phyloP scores from a whole-genome alignment of 2,113 vertebrate species.

The Tichodroma muraria region DNA sequence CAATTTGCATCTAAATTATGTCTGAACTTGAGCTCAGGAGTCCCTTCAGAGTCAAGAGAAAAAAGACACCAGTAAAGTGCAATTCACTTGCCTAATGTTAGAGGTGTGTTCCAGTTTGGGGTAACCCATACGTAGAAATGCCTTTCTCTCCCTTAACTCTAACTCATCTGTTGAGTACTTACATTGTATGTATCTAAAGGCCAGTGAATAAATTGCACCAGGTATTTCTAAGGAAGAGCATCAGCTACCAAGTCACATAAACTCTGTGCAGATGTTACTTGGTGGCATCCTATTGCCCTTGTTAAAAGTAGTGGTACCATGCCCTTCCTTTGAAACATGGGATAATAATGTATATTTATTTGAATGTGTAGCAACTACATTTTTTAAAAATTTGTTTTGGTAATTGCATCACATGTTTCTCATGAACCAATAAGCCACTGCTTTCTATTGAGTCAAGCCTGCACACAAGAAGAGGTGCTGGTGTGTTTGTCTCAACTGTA shows the following conservation, averaged over 20 bases:
- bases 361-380: not conserved
- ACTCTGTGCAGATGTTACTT: not conserved
- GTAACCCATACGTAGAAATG: not conserved
- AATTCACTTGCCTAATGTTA: not conserved
- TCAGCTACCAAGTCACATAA: fast-evolving
- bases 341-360: not conserved
- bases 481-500: not conserved
- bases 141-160: not conserved
- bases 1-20: not conserved
- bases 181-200: not conserved
- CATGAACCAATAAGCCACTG: not conserved
- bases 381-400: not conserved
- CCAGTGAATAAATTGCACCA: not conserved
- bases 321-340: not conserved
- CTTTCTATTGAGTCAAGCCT: not conserved
- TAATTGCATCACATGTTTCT: not conserved
- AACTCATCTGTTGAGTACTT: not conserved
- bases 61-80: not conserved
- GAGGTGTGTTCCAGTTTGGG: not conserved
- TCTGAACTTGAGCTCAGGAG: not conserved
- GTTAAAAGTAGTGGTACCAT: not conserved
- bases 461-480: not conserved
- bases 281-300: not conserved
- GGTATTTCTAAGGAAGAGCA: not conserved
- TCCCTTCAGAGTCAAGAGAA: not conserved